A percentile compares a stretch with the other conserved stretches of the same genome.
Conservation (phyloP, 2,888 invertebrate species). For the Pandemis heparana region DNA sequence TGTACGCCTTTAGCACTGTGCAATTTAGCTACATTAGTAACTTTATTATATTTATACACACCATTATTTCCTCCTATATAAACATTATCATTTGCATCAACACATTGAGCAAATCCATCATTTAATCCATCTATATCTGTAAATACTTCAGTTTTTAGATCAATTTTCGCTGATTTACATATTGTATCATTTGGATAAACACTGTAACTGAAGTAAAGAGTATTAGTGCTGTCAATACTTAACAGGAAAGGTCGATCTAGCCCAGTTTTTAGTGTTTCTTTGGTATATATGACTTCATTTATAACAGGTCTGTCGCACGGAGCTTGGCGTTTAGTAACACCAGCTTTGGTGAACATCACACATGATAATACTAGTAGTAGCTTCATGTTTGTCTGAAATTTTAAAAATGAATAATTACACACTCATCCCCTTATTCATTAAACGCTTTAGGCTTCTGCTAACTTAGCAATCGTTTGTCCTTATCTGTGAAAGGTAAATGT, state of each 20-base stretch:
- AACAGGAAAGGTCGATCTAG: constrained; percentile 26
- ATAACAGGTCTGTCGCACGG: constrained; percentile 13
- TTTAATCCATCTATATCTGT: constrained; percentile 24
- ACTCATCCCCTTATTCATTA: too few relatives aligned
- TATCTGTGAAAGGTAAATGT: too few relatives aligned
- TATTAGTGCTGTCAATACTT: constrained; percentile 13
- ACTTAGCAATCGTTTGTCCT: too few relatives aligned
- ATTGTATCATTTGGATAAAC: too few relatives aligned
- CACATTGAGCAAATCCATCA: constrained; percentile 20
- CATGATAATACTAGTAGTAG: constrained; percentile 17
- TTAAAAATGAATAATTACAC: background rate
- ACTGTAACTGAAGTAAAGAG: constrained; percentile 27
- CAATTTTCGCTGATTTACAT: constrained; percentile 24
- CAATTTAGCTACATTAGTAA: constrained; percentile 58
- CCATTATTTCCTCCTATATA: constrained; percentile 29
- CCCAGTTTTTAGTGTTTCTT: constrained; percentile 20
- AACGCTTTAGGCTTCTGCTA: too few relatives aligned
- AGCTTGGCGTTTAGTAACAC: constrained; percentile 7
- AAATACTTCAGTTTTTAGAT: constrained; percentile 25
- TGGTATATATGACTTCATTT: constrained; percentile 8
- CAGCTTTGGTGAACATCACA: constrained; percentile 17
- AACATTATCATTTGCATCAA: constrained; percentile 12
- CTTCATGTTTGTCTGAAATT: constrained; percentile 30
- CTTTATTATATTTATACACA: constrained; percentile 42
- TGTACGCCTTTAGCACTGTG: constrained; percentile 57